Conservation (phyloP, 2,888 invertebrate species). For the Prionchulus punctatus region DNA sequence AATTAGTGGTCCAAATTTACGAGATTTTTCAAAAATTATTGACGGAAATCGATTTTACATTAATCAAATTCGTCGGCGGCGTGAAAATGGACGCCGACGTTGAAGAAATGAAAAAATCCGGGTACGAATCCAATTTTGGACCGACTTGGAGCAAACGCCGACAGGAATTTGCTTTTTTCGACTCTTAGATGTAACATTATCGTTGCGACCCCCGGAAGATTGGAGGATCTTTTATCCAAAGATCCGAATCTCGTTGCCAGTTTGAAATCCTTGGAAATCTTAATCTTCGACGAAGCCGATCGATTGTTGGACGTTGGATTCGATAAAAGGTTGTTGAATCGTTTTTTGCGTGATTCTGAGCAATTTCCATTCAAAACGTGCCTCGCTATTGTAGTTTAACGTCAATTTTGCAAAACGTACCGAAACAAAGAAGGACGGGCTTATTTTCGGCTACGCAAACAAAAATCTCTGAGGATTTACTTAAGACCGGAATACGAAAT, state of each 20-base stretch:
- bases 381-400: slow-evolving; percentile 50
- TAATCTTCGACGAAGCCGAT: slow-evolving; percentile 93
- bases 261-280: slow-evolving; percentile 49
- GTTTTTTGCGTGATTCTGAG: too few species aligned
- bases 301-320: slow-evolving; percentile 81
- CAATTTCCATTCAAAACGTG: too few species aligned
- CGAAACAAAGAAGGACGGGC: slow-evolving; percentile 80
- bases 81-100: slow-evolving; percentile 59
- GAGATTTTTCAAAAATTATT: slow-evolving; percentile 32
- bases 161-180: not conserved
- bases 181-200: slow-evolving; percentile 48
- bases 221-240: slow-evolving; percentile 54
- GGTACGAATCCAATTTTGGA: slow-evolving; percentile 31
- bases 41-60: slow-evolving; percentile 14
- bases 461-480: slow-evolving; percentile 71
- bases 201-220: slow-evolving; percentile 80
- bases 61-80: slow-evolving; percentile 50
- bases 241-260: not conserved
- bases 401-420: slow-evolving; percentile 71
- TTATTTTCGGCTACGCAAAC: slow-evolving; percentile 99
- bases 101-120: slow-evolving; percentile 47
- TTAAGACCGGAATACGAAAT: slow-evolving; percentile 57
- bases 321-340: slow-evolving; percentile 42
- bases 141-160: not conserved
- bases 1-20: slow-evolving; percentile 74